These are phyloP conservation scores for Scaptomyza polygonia DNA, from an alignment of 2,888 invertebrate species.

Conservation along the genomic window DNA sequence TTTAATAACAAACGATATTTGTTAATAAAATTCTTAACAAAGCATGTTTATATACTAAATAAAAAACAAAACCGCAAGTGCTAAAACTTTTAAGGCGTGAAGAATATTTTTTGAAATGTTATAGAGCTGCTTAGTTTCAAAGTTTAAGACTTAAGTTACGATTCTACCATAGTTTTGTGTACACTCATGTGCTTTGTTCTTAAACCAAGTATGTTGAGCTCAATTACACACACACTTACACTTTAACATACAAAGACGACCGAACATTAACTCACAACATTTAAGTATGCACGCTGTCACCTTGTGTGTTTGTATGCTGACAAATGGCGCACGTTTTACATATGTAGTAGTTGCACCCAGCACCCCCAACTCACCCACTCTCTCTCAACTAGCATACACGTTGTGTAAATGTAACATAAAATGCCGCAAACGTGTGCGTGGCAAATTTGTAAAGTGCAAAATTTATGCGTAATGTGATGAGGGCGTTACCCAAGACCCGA, in stretches of 20 bases:
- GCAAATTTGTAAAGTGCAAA: slow-evolving; percentile 80
- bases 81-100: no score
- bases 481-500: slow-evolving; percentile 63
- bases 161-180: slow-evolving; percentile 10
- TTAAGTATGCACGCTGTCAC: slow-evolving; percentile 40
- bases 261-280: slow-evolving; percentile 13
- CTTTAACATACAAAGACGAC: background rate
- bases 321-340: slow-evolving; percentile 77
- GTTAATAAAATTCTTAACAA: no score
- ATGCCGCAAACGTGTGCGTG: slow-evolving; percentile 80
- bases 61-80: no score
- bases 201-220: slow-evolving; percentile 24
- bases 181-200: slow-evolving; percentile 13
- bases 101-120: no score
- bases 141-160: background rate
- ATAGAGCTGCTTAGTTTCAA: background rate
- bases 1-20: no score
- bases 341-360: slow-evolving; percentile 50
- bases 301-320: slow-evolving; percentile 57
- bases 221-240: background rate
- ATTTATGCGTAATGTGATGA: slow-evolving; percentile 78
- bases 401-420: slow-evolving; percentile 75
- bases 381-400: slow-evolving; percentile 11
- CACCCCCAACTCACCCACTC: background rate
- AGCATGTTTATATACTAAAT: no score